Evolutionary conservation across 2,113 vertebrate genomes (phyloP), one percentile per base, ranked within the genome.

Genomic region (Maccullochella peelii): DNA sequence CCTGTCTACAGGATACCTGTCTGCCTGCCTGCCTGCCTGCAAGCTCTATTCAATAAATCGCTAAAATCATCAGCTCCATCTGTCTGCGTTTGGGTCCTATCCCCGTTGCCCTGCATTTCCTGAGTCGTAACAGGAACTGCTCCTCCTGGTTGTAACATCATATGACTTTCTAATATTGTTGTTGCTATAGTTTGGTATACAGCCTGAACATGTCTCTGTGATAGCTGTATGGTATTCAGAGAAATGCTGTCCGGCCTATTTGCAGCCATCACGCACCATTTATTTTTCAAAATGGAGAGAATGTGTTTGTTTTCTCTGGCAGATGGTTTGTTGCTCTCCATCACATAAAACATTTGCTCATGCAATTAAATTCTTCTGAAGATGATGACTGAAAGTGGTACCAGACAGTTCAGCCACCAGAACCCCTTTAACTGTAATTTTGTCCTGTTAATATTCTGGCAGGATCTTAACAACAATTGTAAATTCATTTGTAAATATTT

Each of bases 141-240:
- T 38, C 1, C 36, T 38, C 36, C 36, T 71, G 36, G 25, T 65
- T 42, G 68, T 40, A 65, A 57, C 70, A 68, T 85, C 30, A 42
- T 72, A 54, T 79, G 63, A 81, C 47, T 25, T 33, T 65, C n/a
- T 62, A 11, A 73, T 77, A 63, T 69, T 14, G 42, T 49, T 58
- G 50, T 25, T 20, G 47, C 27, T 12, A 52, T 12, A 42, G 47
- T 55, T 38, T 12, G 8, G 63, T 36, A 40, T 7, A 36, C 49
- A 65, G 42, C 38, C 21, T 40, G 30, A 69, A 58, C 38, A 49
- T n/a, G 54, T 69, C 44, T 67, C 16, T 38, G 1, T 38, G 38
- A 49, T 27, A 38, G 21, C 33, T 23, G 33, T 27, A 15, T 18
- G 16, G 44, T 15, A 11, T 33, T 58, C 11, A 42, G 40, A 1